Evolutionary conservation across 2,113 vertebrate genomes (phyloP).

Genomic region (Symphodus melops): DNA sequence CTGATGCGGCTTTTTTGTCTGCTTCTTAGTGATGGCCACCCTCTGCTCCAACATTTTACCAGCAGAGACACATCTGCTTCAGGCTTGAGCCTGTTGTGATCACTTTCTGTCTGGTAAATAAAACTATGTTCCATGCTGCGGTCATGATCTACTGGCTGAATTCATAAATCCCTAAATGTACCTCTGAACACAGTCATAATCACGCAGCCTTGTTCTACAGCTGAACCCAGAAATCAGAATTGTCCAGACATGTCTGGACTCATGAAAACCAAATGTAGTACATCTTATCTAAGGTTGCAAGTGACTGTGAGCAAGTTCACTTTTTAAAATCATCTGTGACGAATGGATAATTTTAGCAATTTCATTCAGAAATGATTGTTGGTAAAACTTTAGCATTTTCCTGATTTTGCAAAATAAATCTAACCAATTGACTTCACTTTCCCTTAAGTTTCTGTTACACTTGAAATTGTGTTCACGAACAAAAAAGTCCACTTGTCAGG

Average conservation of each 20-base stretch:
- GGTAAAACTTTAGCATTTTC: too few species aligned
- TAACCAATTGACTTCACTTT: neutral
- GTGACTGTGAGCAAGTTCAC: neutral
- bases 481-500: neutral
- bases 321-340: neutral
- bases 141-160: constrained; percentile 16
- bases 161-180: constrained; percentile 25
- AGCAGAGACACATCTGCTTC: constrained; percentile 33
- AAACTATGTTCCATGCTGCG: neutral
- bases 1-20: constrained; percentile 17
- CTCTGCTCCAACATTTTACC: neutral
- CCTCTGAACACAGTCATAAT: constrained; percentile 6
- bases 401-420: neutral
- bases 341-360: neutral
- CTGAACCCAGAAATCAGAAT: constrained; percentile 13
- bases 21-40: constrained; percentile 28
- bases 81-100: constrained; percentile 13
- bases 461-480: neutral
- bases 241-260: neutral
- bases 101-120: constrained; percentile 26
- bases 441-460: neutral
- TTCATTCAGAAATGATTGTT: neutral
- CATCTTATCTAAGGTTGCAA: neutral
- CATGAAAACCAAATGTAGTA: neutral
- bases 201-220: constrained; percentile 2